phyloP scores from a whole-genome alignment of 2,113 vertebrate genomes.

The Leptodactylus fuscus region DNA sequence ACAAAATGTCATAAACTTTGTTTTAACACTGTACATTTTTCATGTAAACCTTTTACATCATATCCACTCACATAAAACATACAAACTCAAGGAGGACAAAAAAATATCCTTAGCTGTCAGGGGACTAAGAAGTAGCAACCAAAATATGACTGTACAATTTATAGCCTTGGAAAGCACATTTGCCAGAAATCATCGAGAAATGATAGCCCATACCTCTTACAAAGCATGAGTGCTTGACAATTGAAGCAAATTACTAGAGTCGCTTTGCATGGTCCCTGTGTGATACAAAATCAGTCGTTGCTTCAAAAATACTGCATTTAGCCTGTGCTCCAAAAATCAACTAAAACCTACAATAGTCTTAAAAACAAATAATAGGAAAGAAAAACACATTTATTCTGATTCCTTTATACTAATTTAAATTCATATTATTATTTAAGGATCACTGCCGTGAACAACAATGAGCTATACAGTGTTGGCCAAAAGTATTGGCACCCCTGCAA shows the following conservation, averaged over 20 bases:
- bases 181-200: background rate
- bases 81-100: background rate
- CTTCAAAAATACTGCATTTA: background rate
- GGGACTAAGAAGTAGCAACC: background rate
- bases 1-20: slow-evolving; percentile 30
- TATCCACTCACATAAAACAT: background rate
- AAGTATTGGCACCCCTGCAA: no score
- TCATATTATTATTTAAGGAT: no score
- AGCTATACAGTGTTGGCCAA: no score
- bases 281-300: background rate
- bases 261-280: background rate
- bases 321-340: no score
- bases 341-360: no score
- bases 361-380: no score
- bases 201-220: background rate
- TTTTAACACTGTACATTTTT: background rate
- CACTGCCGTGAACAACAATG: no score
- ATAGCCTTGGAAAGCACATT: background rate
- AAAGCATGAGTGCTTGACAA: background rate
- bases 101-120: background rate
- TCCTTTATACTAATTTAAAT: no score
- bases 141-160: slow-evolving; percentile 22
- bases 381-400: no score
- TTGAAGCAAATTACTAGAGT: background rate
- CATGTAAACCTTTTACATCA: background rate